phyloP scores from a whole-genome alignment of 2,113 vertebrate species.

The Chionomys nivalis region DNA sequence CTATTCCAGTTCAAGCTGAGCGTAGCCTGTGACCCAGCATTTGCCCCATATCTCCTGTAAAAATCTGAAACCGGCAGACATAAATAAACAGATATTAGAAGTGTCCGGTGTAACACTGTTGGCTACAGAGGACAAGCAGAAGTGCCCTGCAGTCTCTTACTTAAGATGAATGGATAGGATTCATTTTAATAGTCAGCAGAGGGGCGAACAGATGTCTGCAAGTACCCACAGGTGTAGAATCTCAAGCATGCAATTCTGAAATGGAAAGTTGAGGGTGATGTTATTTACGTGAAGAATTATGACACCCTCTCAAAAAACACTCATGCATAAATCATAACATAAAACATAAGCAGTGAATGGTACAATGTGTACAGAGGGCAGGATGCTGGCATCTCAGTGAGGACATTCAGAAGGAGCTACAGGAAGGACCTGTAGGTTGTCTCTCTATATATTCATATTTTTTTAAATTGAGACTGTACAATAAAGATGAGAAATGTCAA shows the following conservation, averaged over 20 bases:
- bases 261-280: not conserved
- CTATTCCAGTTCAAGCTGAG: not conserved
- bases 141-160: not conserved
- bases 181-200: not conserved
- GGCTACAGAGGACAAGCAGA: not conserved
- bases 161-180: not conserved
- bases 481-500: not conserved
- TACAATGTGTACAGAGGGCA: not conserved
- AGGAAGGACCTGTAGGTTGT: not conserved
- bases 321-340: not conserved
- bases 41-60: not conserved
- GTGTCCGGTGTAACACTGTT: not conserved
- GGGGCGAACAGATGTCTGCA: not conserved
- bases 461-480: not conserved
- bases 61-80: not conserved
- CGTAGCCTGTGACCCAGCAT: not conserved
- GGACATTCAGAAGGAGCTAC: too few relatives aligned
- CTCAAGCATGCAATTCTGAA: not conserved
- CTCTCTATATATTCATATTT: not conserved
- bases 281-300: not conserved
- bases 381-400: not conserved
- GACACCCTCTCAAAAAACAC: too few relatives aligned
- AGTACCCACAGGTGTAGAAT: not conserved
- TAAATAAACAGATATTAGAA: not conserved
- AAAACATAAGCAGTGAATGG: not conserved